Percentiles rank a stretch among this genome's conserved stretches.
These are phyloP conservation scores for Drosophila sproati DNA, from an alignment of 1,140 invertebrate species.

Conservation along the genomic window DNA sequence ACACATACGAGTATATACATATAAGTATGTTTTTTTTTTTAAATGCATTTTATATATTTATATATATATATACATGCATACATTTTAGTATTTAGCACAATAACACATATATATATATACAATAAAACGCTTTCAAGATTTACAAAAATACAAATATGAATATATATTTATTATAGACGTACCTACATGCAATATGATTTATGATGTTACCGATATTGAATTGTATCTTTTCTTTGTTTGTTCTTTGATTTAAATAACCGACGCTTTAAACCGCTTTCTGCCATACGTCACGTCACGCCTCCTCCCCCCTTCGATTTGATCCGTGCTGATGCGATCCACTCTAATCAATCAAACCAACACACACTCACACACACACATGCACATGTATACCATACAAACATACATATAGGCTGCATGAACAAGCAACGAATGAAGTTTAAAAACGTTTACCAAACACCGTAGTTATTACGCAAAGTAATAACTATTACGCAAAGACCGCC, in stretches of 20 bases:
- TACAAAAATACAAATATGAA: constrained; percentile 21
- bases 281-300: constrained; percentile 57
- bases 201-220: constrained; percentile 67
- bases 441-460: constrained; percentile 51
- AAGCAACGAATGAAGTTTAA: constrained; percentile 74
- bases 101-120: constrained; percentile 30
- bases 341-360: constrained; percentile 10
- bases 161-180: constrained; percentile 36
- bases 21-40: too few relatives aligned
- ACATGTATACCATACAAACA: neutral
- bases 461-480: constrained; percentile 26
- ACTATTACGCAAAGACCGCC: constrained; percentile 25
- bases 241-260: constrained; percentile 61
- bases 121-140: constrained; percentile 13
- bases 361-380: constrained; percentile 1
- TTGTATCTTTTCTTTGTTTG: constrained; percentile 75
- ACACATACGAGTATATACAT: too few relatives aligned
- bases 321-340: constrained; percentile 32
- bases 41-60: too few relatives aligned
- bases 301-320: constrained; percentile 23
- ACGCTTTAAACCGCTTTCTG: constrained; percentile 53
- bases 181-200: constrained; percentile 58
- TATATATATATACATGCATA: constrained; percentile 32
- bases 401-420: constrained; percentile 68
- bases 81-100: constrained; percentile 24